Conservation (phyloP, 2,113 vertebrate genomes). For the Rhipidura dahli region DNA sequence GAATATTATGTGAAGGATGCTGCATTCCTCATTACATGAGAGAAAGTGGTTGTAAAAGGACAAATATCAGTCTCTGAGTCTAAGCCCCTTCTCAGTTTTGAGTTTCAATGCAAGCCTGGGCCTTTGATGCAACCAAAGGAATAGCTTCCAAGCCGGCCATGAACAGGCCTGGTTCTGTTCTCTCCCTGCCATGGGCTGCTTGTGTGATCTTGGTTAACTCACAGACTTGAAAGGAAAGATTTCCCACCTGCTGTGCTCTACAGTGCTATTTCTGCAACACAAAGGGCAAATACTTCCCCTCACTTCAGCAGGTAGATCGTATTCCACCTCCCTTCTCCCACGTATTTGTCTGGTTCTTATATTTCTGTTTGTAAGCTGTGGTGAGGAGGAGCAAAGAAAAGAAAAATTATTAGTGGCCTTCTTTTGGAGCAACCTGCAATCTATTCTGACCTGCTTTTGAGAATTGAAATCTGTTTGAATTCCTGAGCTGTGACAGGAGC, state of each 20-base stretch:
- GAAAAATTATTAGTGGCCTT: neutral
- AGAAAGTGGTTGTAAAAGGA: neutral
- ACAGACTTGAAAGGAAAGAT: slow-evolving; percentile 20
- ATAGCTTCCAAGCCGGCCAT: neutral
- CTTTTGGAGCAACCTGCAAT: neutral
- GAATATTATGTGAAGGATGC: neutral
- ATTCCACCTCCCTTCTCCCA: neutral
- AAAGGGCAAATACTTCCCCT: neutral
- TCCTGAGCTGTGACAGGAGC: slow-evolving; percentile 44
- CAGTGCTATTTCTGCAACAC: neutral
- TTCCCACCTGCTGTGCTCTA: neutral
- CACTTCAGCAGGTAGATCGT: neutral
- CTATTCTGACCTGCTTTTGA: slow-evolving; percentile 33
- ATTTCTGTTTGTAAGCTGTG: neutral
- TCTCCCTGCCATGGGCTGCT: neutral
- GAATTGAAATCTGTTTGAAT: slow-evolving; percentile 27
- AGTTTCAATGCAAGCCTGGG: neutral
- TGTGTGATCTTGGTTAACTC: slow-evolving; percentile 24
- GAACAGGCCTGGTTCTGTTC: neutral
- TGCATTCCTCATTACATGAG: neutral
- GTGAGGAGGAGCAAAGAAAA: neutral
- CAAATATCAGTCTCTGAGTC: neutral
- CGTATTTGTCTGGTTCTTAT: neutral
- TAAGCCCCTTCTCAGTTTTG: neutral
- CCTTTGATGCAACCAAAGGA: neutral